phyloP scores from a whole-genome alignment of 2,888 invertebrate genomes.

The Eupithecia tripunctaria region DNA sequence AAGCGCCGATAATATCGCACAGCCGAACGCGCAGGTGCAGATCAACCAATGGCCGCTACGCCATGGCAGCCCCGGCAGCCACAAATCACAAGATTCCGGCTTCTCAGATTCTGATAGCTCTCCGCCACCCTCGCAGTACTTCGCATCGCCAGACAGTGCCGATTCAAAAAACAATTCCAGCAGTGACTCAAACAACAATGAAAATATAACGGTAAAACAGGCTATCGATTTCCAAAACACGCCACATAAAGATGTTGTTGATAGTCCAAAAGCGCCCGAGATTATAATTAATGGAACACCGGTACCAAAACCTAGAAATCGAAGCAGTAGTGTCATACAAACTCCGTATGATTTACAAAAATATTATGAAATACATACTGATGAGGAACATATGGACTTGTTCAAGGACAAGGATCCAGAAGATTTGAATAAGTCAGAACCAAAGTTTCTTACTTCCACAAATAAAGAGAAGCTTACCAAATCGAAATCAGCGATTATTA shows the following conservation, averaged over 20 bases:
- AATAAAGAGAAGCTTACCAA: constrained; percentile 60
- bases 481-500: constrained; percentile 43
- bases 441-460: constrained; percentile 56
- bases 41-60: constrained; percentile 78
- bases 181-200: constrained; percentile 78
- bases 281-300: constrained; percentile 56
- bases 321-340: constrained; percentile 81
- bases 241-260: constrained; percentile 65
- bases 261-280: constrained; percentile 58
- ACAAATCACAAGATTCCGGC: constrained; percentile 91
- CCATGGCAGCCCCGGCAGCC: constrained; percentile 85
- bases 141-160: constrained; percentile 64
- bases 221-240: constrained; percentile 74
- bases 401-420: constrained; percentile 70
- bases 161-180: constrained; percentile 72
- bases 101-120: constrained; percentile 91
- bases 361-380: constrained; percentile 79
- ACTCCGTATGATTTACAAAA: constrained; percentile 81
- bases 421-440: constrained; percentile 55
- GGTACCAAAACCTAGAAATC: constrained; percentile 73
- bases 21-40: constrained; percentile 65
- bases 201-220: constrained; percentile 77
- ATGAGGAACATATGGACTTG: constrained; percentile 76
- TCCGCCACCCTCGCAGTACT: constrained; percentile 79
- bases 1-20: constrained; percentile 69